Evolutionary conservation across 1,140 invertebrate species (phyloP), one percentile per base, ranked within the genome.

Genomic region (Gonioctena quinquepunctata): DNA sequence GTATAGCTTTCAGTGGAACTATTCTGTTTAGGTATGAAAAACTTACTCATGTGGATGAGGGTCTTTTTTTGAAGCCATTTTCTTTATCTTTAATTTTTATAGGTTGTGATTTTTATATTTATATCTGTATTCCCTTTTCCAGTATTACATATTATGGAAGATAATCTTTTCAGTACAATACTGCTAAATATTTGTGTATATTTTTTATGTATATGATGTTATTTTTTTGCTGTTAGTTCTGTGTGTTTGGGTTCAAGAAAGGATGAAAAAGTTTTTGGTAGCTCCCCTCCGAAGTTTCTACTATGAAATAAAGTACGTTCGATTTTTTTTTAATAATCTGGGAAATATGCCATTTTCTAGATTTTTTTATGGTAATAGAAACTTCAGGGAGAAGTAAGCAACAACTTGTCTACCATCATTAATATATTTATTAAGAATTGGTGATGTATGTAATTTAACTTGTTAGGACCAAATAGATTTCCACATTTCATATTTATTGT

Each of bases 401-500:
- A n/a, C n/a, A n/a, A n/a, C n/a, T n/a, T n/a, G n/a, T n/a, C n/a
- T n/a, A n/a, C n/a, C 42, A 70, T 70, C 52, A 69, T 63, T 61
- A 25, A 60, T 57, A 71, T 72, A 76, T 76, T 74, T 76, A 76
- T 76, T 76, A 61, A 49, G 65, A 68, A 33, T 66, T 68, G 68
- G 65, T 66, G 69, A 74, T 74, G 72, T 74, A 71, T 72, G 68
- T 73, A 33, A 18, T 33, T 62, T 62, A 59, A 76, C 68, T 69
- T 76, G 76, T 77, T 79, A 79, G 77, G 77, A 77, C 76, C 76
- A 78, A 79, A 77, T 72, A 76, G 70, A 76, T 79, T 79, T 77
- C 72, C 77, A 79, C 76, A 70, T 79, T 78, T 78, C 70, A 72
- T 79, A 77, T 79, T 79, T 79, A 79, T 77, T 79, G 77, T 79